Evolutionary conservation across 2,113 vertebrate genomes (phyloP).

Genomic region (Tragelaphus imberbis): DNA sequence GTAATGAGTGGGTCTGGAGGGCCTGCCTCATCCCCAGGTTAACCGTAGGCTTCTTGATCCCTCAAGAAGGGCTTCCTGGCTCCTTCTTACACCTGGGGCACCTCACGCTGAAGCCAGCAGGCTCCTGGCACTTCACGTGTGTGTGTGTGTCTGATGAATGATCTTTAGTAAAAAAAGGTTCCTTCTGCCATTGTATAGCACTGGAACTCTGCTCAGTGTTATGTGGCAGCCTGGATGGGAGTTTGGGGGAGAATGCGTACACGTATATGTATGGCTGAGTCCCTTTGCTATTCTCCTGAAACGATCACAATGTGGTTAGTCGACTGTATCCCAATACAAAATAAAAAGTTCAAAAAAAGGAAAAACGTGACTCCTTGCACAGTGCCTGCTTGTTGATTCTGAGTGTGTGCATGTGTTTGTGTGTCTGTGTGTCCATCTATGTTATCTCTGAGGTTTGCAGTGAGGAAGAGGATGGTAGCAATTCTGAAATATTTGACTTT

Average conservation of each 20-base stretch:
- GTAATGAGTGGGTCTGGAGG: neutral
- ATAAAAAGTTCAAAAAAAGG: neutral
- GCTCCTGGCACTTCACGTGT: neutral
- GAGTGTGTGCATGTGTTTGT: neutral
- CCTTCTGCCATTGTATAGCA: accelerated
- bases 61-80: neutral
- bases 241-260: neutral
- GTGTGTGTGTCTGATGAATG: neutral
- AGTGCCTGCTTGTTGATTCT: neutral
- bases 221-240: neutral
- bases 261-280: neutral
- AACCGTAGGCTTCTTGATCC: neutral
- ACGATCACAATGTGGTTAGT: neutral
- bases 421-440: neutral
- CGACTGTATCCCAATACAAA: neutral
- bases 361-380: neutral
- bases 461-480: neutral
- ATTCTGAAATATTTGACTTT: neutral
- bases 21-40: too few relatives aligned
- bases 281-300: neutral
- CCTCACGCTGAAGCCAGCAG: neutral
- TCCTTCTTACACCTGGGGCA: too few relatives aligned
- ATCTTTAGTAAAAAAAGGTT: neutral
- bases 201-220: neutral
- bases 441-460: neutral